Percentiles rank a stretch among this genome's conserved stretches.
These are phyloP conservation scores for Drosophila tropicalis DNA, from an alignment of 1,140 invertebrate species.

Conservation along the genomic window DNA sequence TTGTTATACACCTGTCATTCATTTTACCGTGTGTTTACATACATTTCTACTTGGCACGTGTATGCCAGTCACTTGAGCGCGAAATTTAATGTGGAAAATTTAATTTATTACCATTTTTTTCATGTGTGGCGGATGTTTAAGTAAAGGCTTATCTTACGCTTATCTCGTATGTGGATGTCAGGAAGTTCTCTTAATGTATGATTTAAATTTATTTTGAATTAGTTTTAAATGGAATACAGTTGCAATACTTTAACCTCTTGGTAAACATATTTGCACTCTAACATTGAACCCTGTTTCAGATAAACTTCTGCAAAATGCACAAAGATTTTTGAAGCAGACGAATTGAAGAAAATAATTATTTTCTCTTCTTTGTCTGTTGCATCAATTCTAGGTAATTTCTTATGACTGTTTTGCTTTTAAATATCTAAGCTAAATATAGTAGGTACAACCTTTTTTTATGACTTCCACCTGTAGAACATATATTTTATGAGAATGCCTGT, in stretches of 20 bases:
- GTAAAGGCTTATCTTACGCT: too few relatives aligned
- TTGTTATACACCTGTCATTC: slow-evolving; percentile 11
- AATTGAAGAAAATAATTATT: too few relatives aligned
- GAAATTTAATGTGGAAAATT: background rate
- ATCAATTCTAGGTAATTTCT: too few relatives aligned
- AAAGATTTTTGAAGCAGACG: too few relatives aligned
- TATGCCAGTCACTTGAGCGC: background rate
- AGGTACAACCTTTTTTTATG: background rate
- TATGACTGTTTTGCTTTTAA: too few relatives aligned
- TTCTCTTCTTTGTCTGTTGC: too few relatives aligned
- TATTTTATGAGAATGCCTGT: background rate
- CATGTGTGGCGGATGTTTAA: background rate
- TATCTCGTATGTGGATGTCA: background rate
- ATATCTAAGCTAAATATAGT: background rate
- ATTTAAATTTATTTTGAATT: too few relatives aligned
- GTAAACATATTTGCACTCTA: too few relatives aligned
- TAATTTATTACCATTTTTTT: background rate
- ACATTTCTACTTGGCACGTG: background rate
- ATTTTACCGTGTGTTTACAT: slow-evolving; percentile 6
- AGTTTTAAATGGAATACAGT: too few relatives aligned
- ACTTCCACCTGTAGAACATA: slow-evolving; percentile 3
- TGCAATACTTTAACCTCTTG: too few relatives aligned
- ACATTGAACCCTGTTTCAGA: too few relatives aligned
- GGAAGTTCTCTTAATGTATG: background rate
- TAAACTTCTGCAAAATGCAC: too few relatives aligned